These are phyloP conservation scores for Megaustenia siamemsis DNA, from an alignment of 2,888 invertebrate genomes.

Conservation along the genomic window DNA sequence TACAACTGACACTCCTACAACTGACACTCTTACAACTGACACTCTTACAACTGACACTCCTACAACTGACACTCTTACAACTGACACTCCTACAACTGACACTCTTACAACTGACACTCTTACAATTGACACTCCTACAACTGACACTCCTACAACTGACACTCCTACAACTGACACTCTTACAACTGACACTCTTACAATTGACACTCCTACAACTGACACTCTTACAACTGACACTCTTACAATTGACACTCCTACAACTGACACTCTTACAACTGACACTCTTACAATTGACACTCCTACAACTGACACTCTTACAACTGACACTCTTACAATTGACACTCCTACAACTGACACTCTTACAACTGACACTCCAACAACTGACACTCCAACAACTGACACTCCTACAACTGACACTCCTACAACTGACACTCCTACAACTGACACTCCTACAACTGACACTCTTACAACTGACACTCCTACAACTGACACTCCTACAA, in stretches of 20 bases:
- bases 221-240: neutral
- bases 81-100: neutral
- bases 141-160: neutral
- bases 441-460: neutral
- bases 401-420: neutral
- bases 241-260: neutral
- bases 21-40: no score
- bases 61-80: neutral
- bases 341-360: neutral
- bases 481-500: neutral
- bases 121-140: neutral
- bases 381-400: neutral
- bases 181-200: neutral
- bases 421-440: neutral
- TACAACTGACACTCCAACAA: neutral
- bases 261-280: neutral
- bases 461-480: neutral
- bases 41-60: neutral
- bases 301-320: neutral
- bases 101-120: neutral
- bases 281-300: neutral
- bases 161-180: neutral
- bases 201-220: slow-evolving; percentile 2
- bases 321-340: neutral
- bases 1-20: neutral